Percentiles rank a stretch among this genome's conserved stretches.
These are phyloP conservation scores for Embidobia sp. DNA, from an alignment of 2,888 invertebrate genomes.

Conservation along the genomic window DNA sequence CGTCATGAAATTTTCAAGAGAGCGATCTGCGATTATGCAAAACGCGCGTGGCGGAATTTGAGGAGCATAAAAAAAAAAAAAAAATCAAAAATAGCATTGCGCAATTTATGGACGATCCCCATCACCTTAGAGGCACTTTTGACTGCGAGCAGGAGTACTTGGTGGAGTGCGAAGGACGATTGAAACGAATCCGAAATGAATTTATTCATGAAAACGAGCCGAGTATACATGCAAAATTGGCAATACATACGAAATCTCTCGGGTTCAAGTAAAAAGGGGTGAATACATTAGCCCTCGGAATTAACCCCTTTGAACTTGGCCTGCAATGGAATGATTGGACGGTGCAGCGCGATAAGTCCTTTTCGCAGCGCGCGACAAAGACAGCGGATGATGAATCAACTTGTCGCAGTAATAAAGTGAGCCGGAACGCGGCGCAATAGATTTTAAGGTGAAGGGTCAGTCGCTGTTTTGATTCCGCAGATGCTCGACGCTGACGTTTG, in stretches of 20 bases:
- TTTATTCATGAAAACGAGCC: conserved; percentile 80
- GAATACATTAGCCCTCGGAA: conserved; percentile 81
- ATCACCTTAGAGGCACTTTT: conserved; percentile 60
- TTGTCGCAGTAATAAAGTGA: conserved; percentile 51
- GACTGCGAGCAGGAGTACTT: conserved; percentile 57
- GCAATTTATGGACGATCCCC: conserved; percentile 54
- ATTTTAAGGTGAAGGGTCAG: conserved; percentile 44
- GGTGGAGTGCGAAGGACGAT: conserved; percentile 72
- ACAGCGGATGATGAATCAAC: conserved; percentile 44
- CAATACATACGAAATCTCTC: conserved; percentile 82
- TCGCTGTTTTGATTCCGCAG: conserved; percentile 12
- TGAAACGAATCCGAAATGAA: conserved; percentile 79
- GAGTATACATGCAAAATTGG: conserved; percentile 82
- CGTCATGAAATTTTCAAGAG: conserved; percentile 54
- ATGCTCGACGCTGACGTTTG: conserved; percentile 1
- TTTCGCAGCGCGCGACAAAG: conserved; percentile 57
- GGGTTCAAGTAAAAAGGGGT: conserved; percentile 81
- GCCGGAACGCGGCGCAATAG: conserved; percentile 13
- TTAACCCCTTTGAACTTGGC: conserved; percentile 79
- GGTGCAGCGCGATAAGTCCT: conserved; percentile 76
- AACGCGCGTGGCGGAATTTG: conserved; percentile 39
- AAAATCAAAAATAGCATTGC: conserved; percentile 61
- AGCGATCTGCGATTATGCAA: conserved; percentile 50
- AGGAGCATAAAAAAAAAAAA: conserved; percentile 59
- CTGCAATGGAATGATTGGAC: conserved; percentile 79